phyloP scores from a whole-genome alignment of 2,888 invertebrate species.

The Empis livida region DNA sequence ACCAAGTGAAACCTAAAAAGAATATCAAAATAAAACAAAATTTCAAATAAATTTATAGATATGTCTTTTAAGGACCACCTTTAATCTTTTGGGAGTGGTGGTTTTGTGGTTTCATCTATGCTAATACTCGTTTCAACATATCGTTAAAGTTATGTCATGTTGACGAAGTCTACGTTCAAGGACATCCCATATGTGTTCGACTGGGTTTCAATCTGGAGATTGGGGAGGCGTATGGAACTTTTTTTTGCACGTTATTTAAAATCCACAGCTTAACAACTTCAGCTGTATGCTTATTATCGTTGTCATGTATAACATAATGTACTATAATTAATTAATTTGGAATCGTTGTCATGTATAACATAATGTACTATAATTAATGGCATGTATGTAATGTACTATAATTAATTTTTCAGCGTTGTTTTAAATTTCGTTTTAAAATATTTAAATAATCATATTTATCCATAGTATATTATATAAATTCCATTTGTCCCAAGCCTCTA shows the following conservation, averaged over 20 bases:
- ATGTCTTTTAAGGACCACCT: no score
- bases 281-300: slow-evolving; percentile 10
- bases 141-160: slow-evolving; percentile 6
- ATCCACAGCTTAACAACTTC: slow-evolving; percentile 8
- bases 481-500: slow-evolving; percentile 3
- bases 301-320: slow-evolving; percentile 11
- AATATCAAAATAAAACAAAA: no score
- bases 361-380: no score
- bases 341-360: no score
- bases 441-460: slow-evolving; percentile 7
- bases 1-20: no score
- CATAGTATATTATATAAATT: slow-evolving; percentile 11
- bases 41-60: no score
- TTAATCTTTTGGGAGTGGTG: no score
- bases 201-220: slow-evolving; percentile 12
- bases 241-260: slow-evolving; percentile 9
- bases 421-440: slow-evolving; percentile 9
- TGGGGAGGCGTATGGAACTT: slow-evolving; percentile 10
- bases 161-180: slow-evolving; percentile 14
- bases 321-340: no score
- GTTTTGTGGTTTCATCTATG: no score
- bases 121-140: no score
- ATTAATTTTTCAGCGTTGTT: slow-evolving; percentile 6
- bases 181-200: slow-evolving; percentile 12
- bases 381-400: slow-evolving; percentile 1